Conservation (phyloP, 2,797 vertebrate genomes). For the Huso huso region DNA sequence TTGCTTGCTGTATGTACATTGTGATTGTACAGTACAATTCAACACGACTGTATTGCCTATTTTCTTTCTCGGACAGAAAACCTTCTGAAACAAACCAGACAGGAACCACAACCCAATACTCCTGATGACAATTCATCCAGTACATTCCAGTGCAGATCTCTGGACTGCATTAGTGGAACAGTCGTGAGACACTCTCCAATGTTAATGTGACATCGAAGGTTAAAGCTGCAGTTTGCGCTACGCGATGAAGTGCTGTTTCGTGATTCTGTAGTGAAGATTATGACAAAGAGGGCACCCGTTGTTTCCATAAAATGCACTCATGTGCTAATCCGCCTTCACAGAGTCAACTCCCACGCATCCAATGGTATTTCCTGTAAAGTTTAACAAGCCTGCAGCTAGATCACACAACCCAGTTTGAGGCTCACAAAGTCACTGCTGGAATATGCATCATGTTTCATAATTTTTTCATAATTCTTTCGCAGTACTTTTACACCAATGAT, state of each 20-base stretch:
- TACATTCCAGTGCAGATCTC: background rate
- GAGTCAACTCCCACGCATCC: conserved; percentile 17
- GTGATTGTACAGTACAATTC: too few relatives aligned
- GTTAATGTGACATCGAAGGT: conserved; percentile 20
- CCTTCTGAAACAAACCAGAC: background rate
- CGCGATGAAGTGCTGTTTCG: conserved; percentile 10
- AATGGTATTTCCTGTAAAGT: conserved; percentile 16
- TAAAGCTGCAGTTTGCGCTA: conserved; percentile 4
- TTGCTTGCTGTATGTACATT: too few relatives aligned
- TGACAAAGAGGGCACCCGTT: conserved; percentile 10
- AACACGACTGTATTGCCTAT: too few relatives aligned
- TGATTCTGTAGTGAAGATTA: conserved; percentile 4
- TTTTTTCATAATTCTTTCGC: background rate
- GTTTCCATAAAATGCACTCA: conserved; percentile 13
- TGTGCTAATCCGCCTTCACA: conserved; percentile 17
- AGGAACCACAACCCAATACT: conserved; percentile 7
- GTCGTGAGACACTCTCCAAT: conserved; percentile 7
- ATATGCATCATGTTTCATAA: conserved; percentile 17
- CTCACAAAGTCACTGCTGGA: conserved; percentile 9
- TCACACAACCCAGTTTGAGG: conserved; percentile 1
- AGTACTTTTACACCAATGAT: background rate
- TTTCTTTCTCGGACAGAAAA: too few relatives aligned
- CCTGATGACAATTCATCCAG: background rate
- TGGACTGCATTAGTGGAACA: background rate
- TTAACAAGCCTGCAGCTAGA: conserved; percentile 3